Conservation (phyloP, 2,888 invertebrate genomes). For the Acanthosepion esculentum region DNA sequence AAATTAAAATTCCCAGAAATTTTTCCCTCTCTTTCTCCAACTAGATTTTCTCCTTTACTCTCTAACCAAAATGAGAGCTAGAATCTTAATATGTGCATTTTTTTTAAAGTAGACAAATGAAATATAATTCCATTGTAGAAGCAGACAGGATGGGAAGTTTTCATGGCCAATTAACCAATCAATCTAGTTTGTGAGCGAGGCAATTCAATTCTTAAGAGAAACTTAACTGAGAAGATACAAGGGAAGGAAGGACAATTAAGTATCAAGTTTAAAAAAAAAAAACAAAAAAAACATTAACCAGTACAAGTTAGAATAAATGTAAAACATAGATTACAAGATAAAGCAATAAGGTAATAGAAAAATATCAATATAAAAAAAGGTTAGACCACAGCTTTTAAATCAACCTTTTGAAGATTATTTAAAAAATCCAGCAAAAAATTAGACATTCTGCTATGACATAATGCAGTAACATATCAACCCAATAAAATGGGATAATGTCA, state of each 20-base stretch:
- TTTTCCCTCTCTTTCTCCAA: not conserved
- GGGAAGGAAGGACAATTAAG: not conserved
- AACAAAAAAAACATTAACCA: not conserved
- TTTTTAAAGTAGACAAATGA: not conserved
- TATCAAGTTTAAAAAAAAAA: not conserved
- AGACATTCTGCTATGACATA: too few relatives aligned
- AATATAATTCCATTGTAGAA: slow-evolving; percentile 33
- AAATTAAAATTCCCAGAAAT: not conserved
- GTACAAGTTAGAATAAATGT: not conserved
- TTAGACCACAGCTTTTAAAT: not conserved
- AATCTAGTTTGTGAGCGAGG: not conserved
- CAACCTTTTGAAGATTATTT: not conserved
- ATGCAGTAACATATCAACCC: too few relatives aligned
- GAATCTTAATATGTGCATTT: not conserved
- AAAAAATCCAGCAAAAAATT: too few relatives aligned
- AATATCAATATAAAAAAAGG: not conserved
- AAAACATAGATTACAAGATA: not conserved
- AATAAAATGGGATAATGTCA: too few relatives aligned
- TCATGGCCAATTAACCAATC: slow-evolving; percentile 33
- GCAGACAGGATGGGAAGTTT: slow-evolving; percentile 11
- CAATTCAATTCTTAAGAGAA: slow-evolving; percentile 33
- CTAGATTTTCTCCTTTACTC: not conserved
- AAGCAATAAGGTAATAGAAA: not conserved
- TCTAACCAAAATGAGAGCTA: not conserved
- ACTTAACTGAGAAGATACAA: not conserved